Conservation (phyloP, 2,888 invertebrate species). For the Eupithecia tripunctaria region DNA sequence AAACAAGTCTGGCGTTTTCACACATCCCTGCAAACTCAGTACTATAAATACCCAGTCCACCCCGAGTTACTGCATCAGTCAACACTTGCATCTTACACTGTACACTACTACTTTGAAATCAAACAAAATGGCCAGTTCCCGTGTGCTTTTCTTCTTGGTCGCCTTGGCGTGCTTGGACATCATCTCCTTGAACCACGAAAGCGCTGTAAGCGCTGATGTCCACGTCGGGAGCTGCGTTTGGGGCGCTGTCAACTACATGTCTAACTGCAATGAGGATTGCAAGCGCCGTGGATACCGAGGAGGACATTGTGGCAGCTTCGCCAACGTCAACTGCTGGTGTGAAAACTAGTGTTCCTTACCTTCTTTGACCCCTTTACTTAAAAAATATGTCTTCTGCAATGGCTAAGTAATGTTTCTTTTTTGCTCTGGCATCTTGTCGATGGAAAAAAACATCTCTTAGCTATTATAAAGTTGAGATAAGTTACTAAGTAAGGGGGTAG, state of each 20-base stretch:
- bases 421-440: background rate
- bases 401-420: background rate
- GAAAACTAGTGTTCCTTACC: conserved; percentile 16
- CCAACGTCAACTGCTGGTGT: conserved; percentile 38
- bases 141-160: conserved; percentile 42
- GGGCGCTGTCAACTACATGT: conserved; percentile 53
- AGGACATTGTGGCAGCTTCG: conserved; percentile 48
- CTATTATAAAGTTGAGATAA: background rate
- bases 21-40: conserved; percentile 2
- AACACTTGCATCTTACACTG: background rate
- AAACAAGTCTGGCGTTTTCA: background rate
- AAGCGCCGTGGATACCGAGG: conserved; percentile 47
- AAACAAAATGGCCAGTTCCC: conserved; percentile 11
- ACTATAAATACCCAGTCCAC: background rate
- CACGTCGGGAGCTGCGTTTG: conserved; percentile 53
- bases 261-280: conserved; percentile 51
- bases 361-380: background rate
- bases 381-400: background rate
- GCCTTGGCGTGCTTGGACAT: conserved; percentile 42
- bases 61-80: background rate
- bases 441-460: background rate
- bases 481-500: background rate
- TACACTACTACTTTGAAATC: background rate
- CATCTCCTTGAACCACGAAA: conserved; percentile 35
- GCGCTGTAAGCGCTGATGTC: conserved; percentile 46